A percentile compares a stretch with the other conserved stretches of the same genome.
Evolutionary conservation across 1,140 invertebrate genomes (phyloP).

Genomic region (Oryctes rhinoceros): DNA sequence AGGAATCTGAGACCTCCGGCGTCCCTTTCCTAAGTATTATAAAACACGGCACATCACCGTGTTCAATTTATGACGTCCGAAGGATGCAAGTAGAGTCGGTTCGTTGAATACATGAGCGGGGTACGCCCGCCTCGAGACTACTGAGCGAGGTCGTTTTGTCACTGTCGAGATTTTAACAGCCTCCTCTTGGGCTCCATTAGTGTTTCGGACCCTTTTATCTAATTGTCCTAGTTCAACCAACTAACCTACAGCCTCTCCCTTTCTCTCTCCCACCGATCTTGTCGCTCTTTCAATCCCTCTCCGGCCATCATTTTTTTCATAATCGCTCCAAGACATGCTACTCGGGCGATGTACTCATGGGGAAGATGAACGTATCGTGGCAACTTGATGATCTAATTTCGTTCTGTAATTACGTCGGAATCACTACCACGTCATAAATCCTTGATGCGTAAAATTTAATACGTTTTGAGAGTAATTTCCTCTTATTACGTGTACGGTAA

Average conservation of each 20-base stretch:
- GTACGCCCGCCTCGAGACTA: neutral
- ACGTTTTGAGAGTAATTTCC: neutral
- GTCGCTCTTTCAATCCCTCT: neutral
- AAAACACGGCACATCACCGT: constrained; percentile 25
- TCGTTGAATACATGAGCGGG: constrained; percentile 12
- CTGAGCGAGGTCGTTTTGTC: constrained; percentile 29
- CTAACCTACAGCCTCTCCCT: neutral
- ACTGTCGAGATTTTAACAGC: constrained; percentile 28
- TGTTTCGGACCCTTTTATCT: constrained; percentile 23
- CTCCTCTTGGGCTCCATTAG: constrained; percentile 13
- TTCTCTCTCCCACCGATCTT: neutral
- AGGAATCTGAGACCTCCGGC: neutral
- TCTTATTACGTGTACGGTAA: neutral
- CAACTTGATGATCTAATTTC: neutral
- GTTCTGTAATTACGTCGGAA: neutral
- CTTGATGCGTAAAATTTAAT: neutral
- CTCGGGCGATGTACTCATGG: neutral
- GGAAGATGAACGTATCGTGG: neutral
- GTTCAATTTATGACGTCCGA: constrained; percentile 25
- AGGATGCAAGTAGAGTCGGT: constrained; percentile 20
- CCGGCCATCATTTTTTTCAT: neutral
- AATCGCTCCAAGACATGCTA: neutral
- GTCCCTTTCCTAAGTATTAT: neutral
- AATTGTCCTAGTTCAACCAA: constrained; percentile 19
- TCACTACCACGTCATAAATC: neutral